Evolutionary conservation across 2,113 vertebrate species (phyloP).

Genomic region (Choloepus hoffmanni): DNA sequence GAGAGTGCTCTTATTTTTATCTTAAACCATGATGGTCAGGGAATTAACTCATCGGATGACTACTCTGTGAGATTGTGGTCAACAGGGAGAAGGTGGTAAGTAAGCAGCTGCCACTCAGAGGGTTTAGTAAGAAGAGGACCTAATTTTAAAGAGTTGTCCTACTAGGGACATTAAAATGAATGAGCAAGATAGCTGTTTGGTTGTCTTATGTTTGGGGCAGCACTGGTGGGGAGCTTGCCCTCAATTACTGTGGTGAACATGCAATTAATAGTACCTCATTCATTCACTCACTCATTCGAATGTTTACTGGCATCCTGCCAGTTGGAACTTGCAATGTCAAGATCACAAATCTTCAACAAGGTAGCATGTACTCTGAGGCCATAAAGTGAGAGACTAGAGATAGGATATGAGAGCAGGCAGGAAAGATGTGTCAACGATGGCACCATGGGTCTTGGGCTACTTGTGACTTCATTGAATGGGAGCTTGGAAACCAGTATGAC

Average conservation of each 20-base stretch:
- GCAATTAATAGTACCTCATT: neutral
- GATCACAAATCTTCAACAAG: too few species aligned
- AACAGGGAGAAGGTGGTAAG: neutral
- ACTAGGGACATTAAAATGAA: neutral
- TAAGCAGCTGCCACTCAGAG: neutral
- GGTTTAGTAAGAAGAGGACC: neutral
- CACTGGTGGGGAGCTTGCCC: too few species aligned
- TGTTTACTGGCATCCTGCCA: neutral
- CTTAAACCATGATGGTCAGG: neutral
- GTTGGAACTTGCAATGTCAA: neutral
- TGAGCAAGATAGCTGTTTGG: neutral
- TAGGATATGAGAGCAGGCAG: too few species aligned
- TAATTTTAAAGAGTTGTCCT: neutral
- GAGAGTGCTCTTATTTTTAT: neutral
- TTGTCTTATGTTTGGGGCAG: neutral
- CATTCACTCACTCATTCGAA: neutral
- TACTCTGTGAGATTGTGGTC: neutral
- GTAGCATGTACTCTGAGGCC: neutral
- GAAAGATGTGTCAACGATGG: neutral
- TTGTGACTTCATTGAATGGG: fast-evolving
- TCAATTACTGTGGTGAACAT: neutral
- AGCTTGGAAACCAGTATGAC: neutral
- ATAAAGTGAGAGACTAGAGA: neutral
- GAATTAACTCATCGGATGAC: too few species aligned
- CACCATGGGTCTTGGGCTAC: neutral